A percentile compares a stretch with the other conserved stretches of the same genome.
phyloP scores from a whole-genome alignment of 1,140 invertebrate genomes.

The Anastrepha obliqua region DNA sequence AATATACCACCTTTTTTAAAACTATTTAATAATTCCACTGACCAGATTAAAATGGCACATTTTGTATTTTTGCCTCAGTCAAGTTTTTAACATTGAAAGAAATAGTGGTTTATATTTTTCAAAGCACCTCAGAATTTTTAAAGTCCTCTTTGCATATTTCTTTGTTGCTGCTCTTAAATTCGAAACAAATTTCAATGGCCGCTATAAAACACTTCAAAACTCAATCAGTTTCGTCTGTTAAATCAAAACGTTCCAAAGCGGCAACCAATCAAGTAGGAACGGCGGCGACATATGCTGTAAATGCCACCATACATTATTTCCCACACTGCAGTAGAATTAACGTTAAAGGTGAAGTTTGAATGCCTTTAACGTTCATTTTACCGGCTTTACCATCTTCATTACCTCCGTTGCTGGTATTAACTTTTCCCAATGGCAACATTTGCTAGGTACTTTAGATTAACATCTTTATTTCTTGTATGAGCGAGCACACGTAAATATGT shows the following conservation, averaged over 20 bases:
- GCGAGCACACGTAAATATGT: background rate
- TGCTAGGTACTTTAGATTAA: conserved; percentile 51
- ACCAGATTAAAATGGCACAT: too few species aligned
- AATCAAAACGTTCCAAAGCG: conserved; percentile 8
- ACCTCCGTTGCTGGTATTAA: conserved; percentile 29
- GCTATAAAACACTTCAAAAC: conserved; percentile 5
- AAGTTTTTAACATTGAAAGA: too few species aligned
- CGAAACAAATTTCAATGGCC: background rate
- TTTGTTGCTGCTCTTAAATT: background rate
- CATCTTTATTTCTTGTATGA: conserved; percentile 48
- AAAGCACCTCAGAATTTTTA: too few species aligned
- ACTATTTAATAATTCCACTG: too few species aligned
- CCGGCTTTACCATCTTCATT: conserved; percentile 30
- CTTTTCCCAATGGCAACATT: conserved; percentile 49
- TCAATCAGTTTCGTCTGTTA: background rate
- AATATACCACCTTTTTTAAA: too few species aligned
- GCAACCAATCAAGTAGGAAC: conserved; percentile 25
- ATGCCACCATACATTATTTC: conserved; percentile 15
- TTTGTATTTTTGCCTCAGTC: too few species aligned
- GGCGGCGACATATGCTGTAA: conserved; percentile 22
- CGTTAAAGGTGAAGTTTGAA: conserved; percentile 39
- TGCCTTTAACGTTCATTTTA: conserved; percentile 34
- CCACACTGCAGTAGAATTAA: background rate
- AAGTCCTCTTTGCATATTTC: too few species aligned
- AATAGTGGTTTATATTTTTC: too few species aligned